These are phyloP conservation scores for Epistrophe eligans DNA, from an alignment of 2,888 invertebrate genomes.

Conservation along the genomic window DNA sequence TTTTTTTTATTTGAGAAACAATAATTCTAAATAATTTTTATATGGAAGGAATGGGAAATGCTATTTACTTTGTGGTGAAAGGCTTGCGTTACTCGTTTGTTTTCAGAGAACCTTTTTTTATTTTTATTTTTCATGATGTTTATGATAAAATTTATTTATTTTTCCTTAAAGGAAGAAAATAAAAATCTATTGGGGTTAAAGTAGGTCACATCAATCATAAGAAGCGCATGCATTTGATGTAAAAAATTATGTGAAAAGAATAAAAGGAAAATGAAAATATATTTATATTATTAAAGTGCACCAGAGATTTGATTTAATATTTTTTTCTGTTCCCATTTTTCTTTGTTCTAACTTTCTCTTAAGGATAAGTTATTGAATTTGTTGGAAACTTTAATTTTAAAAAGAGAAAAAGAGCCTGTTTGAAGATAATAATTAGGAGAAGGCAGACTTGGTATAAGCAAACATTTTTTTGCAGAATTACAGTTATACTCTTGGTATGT, in stretches of 20 bases:
- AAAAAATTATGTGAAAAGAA: background rate
- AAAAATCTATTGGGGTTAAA: background rate
- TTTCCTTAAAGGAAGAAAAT: no score
- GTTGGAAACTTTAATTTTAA: no score
- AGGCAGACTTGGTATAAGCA: no score
- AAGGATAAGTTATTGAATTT: no score
- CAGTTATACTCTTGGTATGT: no score
- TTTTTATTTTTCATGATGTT: background rate
- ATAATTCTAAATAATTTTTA: background rate
- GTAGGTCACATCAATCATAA: conserved; percentile 22
- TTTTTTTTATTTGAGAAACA: background rate
- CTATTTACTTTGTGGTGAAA: background rate
- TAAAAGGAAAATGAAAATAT: background rate
- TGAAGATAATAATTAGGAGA: no score
- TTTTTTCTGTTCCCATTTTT: no score
- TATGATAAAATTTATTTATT: background rate
- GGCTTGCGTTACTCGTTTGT: background rate
- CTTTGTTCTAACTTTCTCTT: no score
- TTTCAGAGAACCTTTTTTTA: background rate
- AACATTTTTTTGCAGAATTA: no score
- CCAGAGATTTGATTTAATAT: no score
- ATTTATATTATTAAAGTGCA: no score
- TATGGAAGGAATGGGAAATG: background rate
- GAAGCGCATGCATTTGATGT: background rate
- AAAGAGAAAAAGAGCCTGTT: no score